These are phyloP conservation scores for Chloroceryle amazona DNA, from an alignment of 2,797 vertebrate genomes.

Conservation along the genomic window DNA sequence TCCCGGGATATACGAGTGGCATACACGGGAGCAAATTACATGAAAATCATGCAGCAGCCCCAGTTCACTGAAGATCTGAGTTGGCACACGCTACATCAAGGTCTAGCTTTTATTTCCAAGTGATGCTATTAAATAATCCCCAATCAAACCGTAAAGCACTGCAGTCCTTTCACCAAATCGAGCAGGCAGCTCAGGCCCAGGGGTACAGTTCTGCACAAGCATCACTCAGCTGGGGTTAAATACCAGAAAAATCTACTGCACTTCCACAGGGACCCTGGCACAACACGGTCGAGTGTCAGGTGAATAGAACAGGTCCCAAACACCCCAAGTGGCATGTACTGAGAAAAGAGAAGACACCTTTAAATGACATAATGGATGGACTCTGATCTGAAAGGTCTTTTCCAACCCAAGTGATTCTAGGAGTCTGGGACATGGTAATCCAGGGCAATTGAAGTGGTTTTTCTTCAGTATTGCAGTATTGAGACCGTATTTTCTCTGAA, in stretches of 20 bases:
- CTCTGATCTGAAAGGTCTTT: too few species aligned
- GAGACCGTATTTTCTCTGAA: background rate
- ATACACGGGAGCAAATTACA: accelerated
- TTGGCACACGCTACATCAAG: background rate
- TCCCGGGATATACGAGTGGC: accelerated
- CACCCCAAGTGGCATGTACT: background rate
- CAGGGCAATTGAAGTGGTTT: background rate
- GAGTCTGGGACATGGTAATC: background rate
- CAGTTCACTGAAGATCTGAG: background rate
- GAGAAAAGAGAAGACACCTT: background rate
- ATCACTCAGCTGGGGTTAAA: background rate
- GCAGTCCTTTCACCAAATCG: background rate
- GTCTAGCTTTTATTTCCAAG: background rate
- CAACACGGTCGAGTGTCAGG: background rate
- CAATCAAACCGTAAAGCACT: accelerated
- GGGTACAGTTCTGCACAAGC: background rate
- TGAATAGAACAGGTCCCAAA: background rate
- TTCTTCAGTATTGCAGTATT: accelerated
- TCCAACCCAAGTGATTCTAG: too few species aligned
- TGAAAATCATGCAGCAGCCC: background rate
- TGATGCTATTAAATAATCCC: background rate
- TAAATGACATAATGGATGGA: too few species aligned
- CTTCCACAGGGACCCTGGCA: background rate
- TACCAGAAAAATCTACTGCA: background rate
- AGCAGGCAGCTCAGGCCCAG: background rate